phyloP scores from a whole-genome alignment of 2,888 invertebrate species.

The Hylaea fasciaria region DNA sequence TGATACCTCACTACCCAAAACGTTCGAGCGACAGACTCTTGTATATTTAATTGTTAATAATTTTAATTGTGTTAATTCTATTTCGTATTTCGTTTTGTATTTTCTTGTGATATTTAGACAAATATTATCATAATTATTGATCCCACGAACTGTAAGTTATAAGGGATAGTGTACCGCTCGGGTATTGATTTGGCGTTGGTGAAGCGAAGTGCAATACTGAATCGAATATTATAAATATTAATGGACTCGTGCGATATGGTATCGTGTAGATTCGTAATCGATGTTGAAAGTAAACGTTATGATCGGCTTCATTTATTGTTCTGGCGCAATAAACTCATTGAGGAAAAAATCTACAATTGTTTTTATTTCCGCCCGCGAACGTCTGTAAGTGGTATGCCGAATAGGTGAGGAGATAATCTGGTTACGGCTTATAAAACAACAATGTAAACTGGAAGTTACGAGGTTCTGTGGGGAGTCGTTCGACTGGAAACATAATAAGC shows the following conservation, averaged over 20 bases:
- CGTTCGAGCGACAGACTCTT: constrained; percentile 66
- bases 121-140: constrained; percentile 80
- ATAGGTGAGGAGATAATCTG: constrained; percentile 57
- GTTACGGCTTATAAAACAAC: constrained; percentile 60
- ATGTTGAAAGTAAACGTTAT: constrained; percentile 85
- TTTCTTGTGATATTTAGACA: constrained; percentile 85
- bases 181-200: constrained; percentile 71
- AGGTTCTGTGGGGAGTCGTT: constrained; percentile 53
- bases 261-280: constrained; percentile 83
- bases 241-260: constrained; percentile 74
- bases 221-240: constrained; percentile 78
- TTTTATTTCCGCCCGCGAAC: constrained; percentile 65
- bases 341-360: constrained; percentile 73
- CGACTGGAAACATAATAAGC: constrained; percentile 56
- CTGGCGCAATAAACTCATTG: constrained; percentile 84
- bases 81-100: constrained; percentile 84
- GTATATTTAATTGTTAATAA: constrained; percentile 83
- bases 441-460: constrained; percentile 45
- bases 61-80: constrained; percentile 83
- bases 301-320: constrained; percentile 85
- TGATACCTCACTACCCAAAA: constrained; percentile 68
- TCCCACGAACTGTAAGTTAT: constrained; percentile 83
- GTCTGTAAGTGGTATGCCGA: constrained; percentile 59
- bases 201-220: constrained; percentile 81
- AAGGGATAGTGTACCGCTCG: constrained; percentile 75